phyloP scores from a whole-genome alignment of 2,797 vertebrate species.

The Protosalanx chinensis region DNA sequence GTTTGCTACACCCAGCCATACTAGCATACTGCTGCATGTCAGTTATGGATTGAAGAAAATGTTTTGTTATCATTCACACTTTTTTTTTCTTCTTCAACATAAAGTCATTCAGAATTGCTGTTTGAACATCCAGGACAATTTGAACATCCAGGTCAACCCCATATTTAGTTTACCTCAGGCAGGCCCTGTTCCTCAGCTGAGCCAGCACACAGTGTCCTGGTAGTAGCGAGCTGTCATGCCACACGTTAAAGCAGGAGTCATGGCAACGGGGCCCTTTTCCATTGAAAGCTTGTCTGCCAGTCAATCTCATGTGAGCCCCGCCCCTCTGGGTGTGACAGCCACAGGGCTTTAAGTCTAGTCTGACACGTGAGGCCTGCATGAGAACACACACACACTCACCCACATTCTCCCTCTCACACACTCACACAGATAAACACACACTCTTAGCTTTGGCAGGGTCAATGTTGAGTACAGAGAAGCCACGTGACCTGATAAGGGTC shows the following conservation, averaged over 20 bases:
- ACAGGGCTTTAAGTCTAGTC: conserved; percentile 3
- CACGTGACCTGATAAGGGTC: conserved; percentile 5
- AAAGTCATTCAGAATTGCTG: too few relatives aligned
- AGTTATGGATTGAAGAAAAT: not conserved
- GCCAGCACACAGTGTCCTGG: too few relatives aligned
- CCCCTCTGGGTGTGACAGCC: not conserved
- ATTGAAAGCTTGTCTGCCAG: too few relatives aligned
- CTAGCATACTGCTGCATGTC: not conserved
- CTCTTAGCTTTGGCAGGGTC: not conserved
- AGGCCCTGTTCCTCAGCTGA: too few relatives aligned
- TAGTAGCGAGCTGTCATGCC: not conserved
- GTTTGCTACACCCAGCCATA: not conserved
- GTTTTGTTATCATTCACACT: not conserved
- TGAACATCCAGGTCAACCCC: too few relatives aligned
- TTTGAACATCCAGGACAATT: too few relatives aligned
- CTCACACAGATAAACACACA: conserved; percentile 12
- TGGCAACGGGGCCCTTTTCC: not conserved
- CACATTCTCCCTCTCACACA: conserved; percentile 2
- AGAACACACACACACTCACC: conserved; percentile 18
- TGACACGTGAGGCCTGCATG: conserved; percentile 38
- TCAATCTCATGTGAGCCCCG: not conserved
- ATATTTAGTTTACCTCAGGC: too few relatives aligned
- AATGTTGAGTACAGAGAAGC: not conserved
- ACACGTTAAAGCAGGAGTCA: not conserved
- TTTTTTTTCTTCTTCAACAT: not conserved